phyloP scores from a whole-genome alignment of 2,113 vertebrate species.

The Dolichotis patagonum region DNA sequence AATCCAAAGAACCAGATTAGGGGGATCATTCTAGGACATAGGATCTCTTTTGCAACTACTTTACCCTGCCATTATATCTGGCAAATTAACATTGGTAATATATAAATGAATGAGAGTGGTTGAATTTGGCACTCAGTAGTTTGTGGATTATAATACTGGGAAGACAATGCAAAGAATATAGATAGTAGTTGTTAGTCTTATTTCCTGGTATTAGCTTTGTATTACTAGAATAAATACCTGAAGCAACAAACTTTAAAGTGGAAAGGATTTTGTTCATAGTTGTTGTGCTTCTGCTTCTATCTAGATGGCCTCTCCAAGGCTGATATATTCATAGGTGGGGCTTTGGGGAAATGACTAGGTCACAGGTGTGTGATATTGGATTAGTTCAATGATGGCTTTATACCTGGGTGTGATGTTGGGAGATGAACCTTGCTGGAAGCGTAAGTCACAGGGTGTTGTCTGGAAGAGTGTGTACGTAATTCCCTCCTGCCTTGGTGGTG shows the following conservation, averaged over 20 bases:
- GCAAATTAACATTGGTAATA: background rate
- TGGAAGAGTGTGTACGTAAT: background rate
- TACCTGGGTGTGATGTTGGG: background rate
- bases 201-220: background rate
- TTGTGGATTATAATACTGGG: background rate
- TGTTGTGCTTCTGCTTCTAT: background rate
- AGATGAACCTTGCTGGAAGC: background rate
- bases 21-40: background rate
- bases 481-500: background rate
- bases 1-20: background rate
- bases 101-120: background rate
- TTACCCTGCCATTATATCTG: background rate
- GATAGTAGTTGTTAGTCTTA: background rate
- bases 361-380: background rate
- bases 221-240: background rate
- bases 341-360: background rate
- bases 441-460: background rate
- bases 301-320: background rate
- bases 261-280: background rate
- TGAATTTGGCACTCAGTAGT: background rate
- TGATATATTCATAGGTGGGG: background rate
- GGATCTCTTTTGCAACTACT: background rate
- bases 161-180: slow-evolving; percentile 1
- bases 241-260: background rate
- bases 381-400: background rate